Percentiles rank a stretch among this genome's conserved stretches.
These are phyloP conservation scores for Brachionichthys hirsutus DNA, from an alignment of 2,113 vertebrate genomes.

Conservation along the genomic window DNA sequence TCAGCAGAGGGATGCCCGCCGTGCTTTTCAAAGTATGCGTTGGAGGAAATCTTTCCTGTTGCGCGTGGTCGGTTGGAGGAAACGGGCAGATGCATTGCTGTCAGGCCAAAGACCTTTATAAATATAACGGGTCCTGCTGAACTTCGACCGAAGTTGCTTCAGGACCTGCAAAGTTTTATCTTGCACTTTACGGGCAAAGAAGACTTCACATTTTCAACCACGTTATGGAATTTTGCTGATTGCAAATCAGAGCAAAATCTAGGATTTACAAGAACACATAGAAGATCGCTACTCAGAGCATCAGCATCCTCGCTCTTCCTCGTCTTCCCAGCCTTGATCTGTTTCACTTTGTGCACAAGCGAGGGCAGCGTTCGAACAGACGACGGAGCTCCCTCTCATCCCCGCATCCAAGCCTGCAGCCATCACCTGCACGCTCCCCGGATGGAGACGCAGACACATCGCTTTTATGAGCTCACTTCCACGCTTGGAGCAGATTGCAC, in stretches of 20 bases:
- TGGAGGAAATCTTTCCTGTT: slow-evolving; percentile 35
- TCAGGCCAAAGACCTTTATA: slow-evolving; percentile 14
- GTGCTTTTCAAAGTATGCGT: slow-evolving; percentile 50
- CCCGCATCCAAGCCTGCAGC: slow-evolving; percentile 12
- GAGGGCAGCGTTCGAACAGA: slow-evolving; percentile 7
- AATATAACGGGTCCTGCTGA: slow-evolving; percentile 17
- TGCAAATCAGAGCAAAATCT: no score
- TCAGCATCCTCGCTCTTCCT: slow-evolving; percentile 33
- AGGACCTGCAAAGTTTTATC: slow-evolving; percentile 5
- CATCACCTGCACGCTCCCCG: slow-evolving; percentile 26
- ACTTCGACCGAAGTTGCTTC: slow-evolving; percentile 9
- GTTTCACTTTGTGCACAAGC: slow-evolving; percentile 17
- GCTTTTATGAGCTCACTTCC: slow-evolving; percentile 50
- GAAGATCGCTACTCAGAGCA: slow-evolving; percentile 8
- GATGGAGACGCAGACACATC: slow-evolving; percentile 42
- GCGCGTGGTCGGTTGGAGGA: slow-evolving; percentile 22
- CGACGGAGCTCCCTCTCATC: slow-evolving; percentile 19
- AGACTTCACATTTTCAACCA: neutral
- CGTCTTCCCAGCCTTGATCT: slow-evolving; percentile 28
- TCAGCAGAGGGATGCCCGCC: slow-evolving; percentile 58
- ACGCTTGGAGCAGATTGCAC: slow-evolving; percentile 35
- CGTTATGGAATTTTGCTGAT: neutral
- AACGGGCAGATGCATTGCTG: slow-evolving; percentile 12
- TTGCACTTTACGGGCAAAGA: neutral
- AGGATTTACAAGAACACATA: no score